phyloP scores from a whole-genome alignment of 2,888 invertebrate species.

The Drosophila lacicola region DNA sequence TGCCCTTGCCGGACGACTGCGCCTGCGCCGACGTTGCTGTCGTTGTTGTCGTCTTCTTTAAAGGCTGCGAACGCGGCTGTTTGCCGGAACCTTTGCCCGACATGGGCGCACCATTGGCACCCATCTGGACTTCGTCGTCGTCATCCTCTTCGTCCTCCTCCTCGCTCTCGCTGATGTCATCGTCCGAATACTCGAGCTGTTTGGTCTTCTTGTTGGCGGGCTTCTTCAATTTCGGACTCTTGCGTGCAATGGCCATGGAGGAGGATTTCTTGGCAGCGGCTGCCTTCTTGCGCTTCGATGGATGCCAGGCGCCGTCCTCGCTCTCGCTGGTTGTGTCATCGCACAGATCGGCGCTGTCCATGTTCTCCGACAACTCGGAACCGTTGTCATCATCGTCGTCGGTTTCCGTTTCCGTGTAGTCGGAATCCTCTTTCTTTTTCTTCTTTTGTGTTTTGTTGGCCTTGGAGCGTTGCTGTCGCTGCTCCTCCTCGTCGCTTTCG shows the following conservation, averaged over 20 bases:
- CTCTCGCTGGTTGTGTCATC: slow-evolving; percentile 84
- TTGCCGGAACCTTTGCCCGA: slow-evolving; percentile 82
- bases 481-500: slow-evolving; percentile 85
- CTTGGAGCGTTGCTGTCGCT: slow-evolving; percentile 62
- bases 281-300: slow-evolving; percentile 82
- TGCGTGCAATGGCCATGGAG: slow-evolving; percentile 61
- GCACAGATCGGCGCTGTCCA: slow-evolving; percentile 85
- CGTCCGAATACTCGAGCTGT: slow-evolving; percentile 80
- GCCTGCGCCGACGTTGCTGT: slow-evolving; percentile 33
- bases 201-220: slow-evolving; percentile 74
- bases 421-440: slow-evolving; percentile 85
- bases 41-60: slow-evolving; percentile 53
- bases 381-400: slow-evolving; percentile 84
- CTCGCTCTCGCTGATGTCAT: slow-evolving; percentile 86
- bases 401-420: slow-evolving; percentile 88
- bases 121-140: slow-evolving; percentile 68
- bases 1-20: slow-evolving; percentile 57
- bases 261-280: slow-evolving; percentile 67
- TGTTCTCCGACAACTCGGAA: slow-evolving; percentile 83
- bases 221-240: slow-evolving; percentile 79
- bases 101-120: slow-evolving; percentile 57
- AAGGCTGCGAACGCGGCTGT: slow-evolving; percentile 80
- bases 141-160: slow-evolving; percentile 88
- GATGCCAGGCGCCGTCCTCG: slow-evolving; percentile 84
- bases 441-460: slow-evolving; percentile 86